Base-by-base conservation (phyloP, 2,797 vertebrate species). In the Discoglossus pictus region DNA sequence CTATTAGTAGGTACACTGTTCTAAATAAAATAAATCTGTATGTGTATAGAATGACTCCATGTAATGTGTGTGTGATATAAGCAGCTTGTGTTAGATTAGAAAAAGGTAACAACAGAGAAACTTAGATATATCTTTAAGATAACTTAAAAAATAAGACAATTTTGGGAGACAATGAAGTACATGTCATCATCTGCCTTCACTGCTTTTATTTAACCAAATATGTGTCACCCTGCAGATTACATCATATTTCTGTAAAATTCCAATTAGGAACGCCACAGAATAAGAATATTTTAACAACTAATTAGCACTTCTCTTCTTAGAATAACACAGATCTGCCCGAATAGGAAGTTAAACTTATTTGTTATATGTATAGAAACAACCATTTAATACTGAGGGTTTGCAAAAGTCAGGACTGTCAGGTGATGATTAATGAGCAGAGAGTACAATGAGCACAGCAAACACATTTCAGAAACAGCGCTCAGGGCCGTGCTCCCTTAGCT, bases 301-400 rank as follows among this genome's bases (percentile, higher is more conserved):
- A 71, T 71, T 58, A 71, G 51, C 68, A 64, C 68, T 39, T 69
- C 12, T 62, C 18, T n/a, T 15, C 50, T 25, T 42, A 64, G 44
- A 56, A 63, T 58, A 71, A 71, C 52, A 25, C 34, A 10, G 9
- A 42, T 53, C 43, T 63, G 25, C 38, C 18, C 3, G 43, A 56
- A 27, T 35, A 43, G 24, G 50, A 62, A 70, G 67, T 36, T 11
- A 46, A 47, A 46, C 48, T 11, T 15, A 18, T 42, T 46, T 52
- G 55, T 60, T 44, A 21, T 7, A 25, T 25, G 4, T 9, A 44
- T 42, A 40, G 67, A 61, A 47, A 69, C 12, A 62, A 46, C 18
- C 11, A 20, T 34, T 42, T 40, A 67, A 52, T 13, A 21, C 56
- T 18, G 27, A 17, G 61, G 67, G 24, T 58, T 63, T 58, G 44